Percentiles rank a stretch among this genome's conserved stretches.
phyloP scores from a whole-genome alignment of 2,888 invertebrate genomes.

The Cheilosia impressa region DNA sequence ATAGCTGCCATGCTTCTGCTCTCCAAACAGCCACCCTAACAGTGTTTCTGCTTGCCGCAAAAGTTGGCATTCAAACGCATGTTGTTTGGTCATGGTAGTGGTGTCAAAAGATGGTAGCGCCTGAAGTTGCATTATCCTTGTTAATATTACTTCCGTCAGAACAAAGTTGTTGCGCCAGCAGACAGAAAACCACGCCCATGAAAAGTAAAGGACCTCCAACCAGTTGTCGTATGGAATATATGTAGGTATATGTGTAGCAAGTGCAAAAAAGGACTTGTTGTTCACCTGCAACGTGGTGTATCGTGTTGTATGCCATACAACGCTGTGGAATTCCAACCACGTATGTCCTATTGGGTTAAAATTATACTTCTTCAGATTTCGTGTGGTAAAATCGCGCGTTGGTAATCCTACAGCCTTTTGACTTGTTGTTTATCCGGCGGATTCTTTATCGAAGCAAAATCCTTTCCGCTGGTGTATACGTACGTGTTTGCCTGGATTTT shows the following conservation, averaged over 20 bases:
- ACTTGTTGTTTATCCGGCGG: constrained; percentile 52
- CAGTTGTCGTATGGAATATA: constrained; percentile 16
- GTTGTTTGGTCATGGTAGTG: constrained; percentile 19
- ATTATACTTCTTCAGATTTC: constrained; percentile 36
- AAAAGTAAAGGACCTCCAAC: constrained; percentile 50
- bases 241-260: constrained; percentile 9
- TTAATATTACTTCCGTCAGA: constrained; percentile 16
- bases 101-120: constrained; percentile 58
- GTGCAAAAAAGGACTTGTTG: constrained; percentile 60
- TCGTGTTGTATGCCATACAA: constrained; percentile 9
- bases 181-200: constrained; percentile 58
- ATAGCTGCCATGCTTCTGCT: background rate
- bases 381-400: constrained; percentile 48
- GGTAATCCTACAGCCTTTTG: constrained; percentile 50
- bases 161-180: constrained; percentile 35
- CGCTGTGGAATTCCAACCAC: constrained; percentile 43
- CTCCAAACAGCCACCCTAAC: background rate
- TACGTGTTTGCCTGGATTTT: constrained; percentile 20
- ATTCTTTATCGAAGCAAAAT: constrained; percentile 48
- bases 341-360: constrained; percentile 36
- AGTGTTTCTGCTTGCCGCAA: constrained; percentile 12
- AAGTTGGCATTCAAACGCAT: constrained; percentile 21
- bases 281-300: constrained; percentile 54
- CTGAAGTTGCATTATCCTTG: constrained; percentile 29
- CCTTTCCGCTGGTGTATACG: constrained; percentile 15